Evolutionary conservation across 2,888 invertebrate genomes (phyloP).

Genomic region (Lycaena phlaeas): DNA sequence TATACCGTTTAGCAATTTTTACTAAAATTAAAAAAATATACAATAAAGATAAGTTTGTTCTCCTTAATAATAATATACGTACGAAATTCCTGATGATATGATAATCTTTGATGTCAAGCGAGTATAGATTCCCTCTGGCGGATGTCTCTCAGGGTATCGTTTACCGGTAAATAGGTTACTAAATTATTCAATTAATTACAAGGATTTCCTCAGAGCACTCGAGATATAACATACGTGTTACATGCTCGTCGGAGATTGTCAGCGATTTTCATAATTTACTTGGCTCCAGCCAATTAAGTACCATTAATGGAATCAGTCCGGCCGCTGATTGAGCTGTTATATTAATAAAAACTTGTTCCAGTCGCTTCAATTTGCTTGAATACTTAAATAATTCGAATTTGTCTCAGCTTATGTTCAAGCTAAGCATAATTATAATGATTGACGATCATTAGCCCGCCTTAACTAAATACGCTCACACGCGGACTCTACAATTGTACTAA

Average conservation of each 20-base stretch:
- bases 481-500: slow-evolving; percentile 10
- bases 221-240: slow-evolving; percentile 16
- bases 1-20: no score
- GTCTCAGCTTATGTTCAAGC: neutral
- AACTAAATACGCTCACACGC: slow-evolving; percentile 13
- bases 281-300: slow-evolving; percentile 27
- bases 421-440: slow-evolving; percentile 39
- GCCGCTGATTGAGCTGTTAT: slow-evolving; percentile 42
- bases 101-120: no score
- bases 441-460: slow-evolving; percentile 32
- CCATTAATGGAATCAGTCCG: slow-evolving; percentile 36
- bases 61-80: no score
- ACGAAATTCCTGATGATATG: no score
- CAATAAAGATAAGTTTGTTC: no score
- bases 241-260: slow-evolving; percentile 30
- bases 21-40: no score
- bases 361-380: slow-evolving; percentile 21
- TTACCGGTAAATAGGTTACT: no score
- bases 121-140: no score
- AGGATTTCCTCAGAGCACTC: slow-evolving; percentile 9
- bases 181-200: slow-evolving; percentile 18
- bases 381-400: slow-evolving; percentile 3
- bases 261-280: slow-evolving; percentile 43
- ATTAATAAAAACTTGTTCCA: slow-evolving; percentile 28
- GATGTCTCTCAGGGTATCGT: no score